Base-by-base conservation (phyloP, 2,113 vertebrate species). In the Pituophis catenifer region DNA sequence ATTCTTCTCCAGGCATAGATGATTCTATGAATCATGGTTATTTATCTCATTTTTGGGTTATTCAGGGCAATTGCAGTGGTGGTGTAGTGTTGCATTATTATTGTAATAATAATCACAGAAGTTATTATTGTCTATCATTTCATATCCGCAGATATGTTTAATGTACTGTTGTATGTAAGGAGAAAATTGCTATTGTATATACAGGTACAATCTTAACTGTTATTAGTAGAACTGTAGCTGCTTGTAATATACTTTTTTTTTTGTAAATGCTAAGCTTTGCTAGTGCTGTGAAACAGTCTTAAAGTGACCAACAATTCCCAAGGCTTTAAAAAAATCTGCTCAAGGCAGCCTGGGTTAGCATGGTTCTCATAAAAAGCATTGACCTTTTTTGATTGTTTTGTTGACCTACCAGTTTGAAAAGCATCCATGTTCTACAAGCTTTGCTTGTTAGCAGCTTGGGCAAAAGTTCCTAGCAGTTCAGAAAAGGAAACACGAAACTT, bases 171-270 rank as follows among this genome's bases (percentile, higher is more conserved):
- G 86, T 92, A 87, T 91, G 2, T 10, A 6, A 57, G 24, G 86
- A 62, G 52, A 55, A 95, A 93, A 94, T 65, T 50, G 26, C 7
- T 75, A 53, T 12, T 6, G 90, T 94, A 5, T 0, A 0, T 50
- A 29, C 57, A 91, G 92, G 26, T 90, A 87, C 19, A 53, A 44
- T 91, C 33, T 92, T 33, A 48, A 54, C 52, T 54, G n/a, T 75
- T 92, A 75, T 92, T 94, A 94, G 58, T 21, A 95, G 86, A 92
- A 12, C 53, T 94, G 90, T 70, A 92, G 23, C 95, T 87, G 12
- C 88, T 94, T 81, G 10, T 75, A 94, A 2, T 59, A 93, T 93
- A 52, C 44, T 52, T 44, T 53, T 21, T 29, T 52, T 44, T 53
- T 21, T 29, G 7, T 91, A 58, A 95, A 94, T 55, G 21, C 55